Conservation (phyloP, 2,797 vertebrate genomes). For the Smutsia gigantea region DNA sequence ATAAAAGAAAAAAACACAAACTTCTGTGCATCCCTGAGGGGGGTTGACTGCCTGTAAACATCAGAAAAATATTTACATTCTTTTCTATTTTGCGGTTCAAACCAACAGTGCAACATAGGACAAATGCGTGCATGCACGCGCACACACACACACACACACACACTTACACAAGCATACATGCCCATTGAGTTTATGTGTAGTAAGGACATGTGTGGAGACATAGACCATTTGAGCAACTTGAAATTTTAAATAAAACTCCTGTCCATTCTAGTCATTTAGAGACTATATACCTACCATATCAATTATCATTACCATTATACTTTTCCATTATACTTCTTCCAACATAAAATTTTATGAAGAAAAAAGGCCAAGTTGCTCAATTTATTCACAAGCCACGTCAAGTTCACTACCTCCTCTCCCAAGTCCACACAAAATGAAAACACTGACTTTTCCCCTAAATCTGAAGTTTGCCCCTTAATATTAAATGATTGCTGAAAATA, state of each 20-base stretch:
- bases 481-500: conserved; percentile 13
- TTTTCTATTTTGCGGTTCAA: conserved; percentile 46
- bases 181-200: neutral
- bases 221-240: neutral
- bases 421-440: conserved; percentile 39
- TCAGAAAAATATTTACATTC: conserved; percentile 54
- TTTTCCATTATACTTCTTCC: neutral
- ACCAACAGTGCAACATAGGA: neutral
- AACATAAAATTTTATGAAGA: neutral
- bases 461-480: neutral
- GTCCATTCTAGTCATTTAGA: neutral
- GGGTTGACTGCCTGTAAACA: neutral
- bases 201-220: neutral
- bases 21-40: neutral
- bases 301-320: neutral
- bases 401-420: neutral
- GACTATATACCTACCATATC: neutral
- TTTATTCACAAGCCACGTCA: conserved; percentile 15
- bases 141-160: neutral
- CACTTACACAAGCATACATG: too few relatives aligned
- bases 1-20: neutral
- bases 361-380: conserved; percentile 14
- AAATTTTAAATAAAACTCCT: conserved; percentile 46
- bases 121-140: neutral
- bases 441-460: neutral